Percentiles rank a stretch among this genome's conserved stretches.
phyloP scores from a whole-genome alignment of 1,140 invertebrate species.

The Bactericera cockerelli region DNA sequence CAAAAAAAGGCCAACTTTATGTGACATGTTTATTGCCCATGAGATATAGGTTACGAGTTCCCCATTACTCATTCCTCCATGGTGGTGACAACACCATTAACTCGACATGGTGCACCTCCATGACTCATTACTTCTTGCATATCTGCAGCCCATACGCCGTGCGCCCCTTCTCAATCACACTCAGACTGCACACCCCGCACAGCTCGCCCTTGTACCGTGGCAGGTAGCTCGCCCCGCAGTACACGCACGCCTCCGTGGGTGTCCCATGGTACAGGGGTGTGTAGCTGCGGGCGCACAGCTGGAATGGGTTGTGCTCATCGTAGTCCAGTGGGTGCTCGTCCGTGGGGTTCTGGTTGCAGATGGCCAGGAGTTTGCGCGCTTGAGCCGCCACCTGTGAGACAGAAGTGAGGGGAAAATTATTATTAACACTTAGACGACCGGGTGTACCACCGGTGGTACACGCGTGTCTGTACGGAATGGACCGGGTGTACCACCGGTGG shows the following conservation, averaged over 20 bases:
- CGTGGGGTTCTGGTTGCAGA: constrained; percentile 78
- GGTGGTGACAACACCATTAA: too few relatives aligned
- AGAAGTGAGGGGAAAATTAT: too few relatives aligned
- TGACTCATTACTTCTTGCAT: background rate
- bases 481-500: too few relatives aligned
- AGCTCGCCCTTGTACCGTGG: constrained; percentile 74
- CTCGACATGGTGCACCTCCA: too few relatives aligned
- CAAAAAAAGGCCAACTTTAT: too few relatives aligned
- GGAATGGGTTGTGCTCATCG: constrained; percentile 97
- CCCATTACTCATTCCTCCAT: too few relatives aligned
- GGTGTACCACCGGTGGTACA: too few relatives aligned
- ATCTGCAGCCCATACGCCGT: background rate
- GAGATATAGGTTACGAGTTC: too few relatives aligned
- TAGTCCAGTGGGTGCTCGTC: constrained; percentile 80
- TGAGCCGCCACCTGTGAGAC: constrained; percentile 53
- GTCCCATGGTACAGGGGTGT: constrained; percentile 92
- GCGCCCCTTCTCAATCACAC: constrained; percentile 80
- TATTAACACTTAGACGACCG: too few relatives aligned
- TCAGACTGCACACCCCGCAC: constrained; percentile 74
- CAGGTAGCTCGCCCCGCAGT: constrained; percentile 80
- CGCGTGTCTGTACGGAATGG: too few relatives aligned
- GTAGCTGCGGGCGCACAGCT: constrained; percentile 78
- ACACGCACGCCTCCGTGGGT: constrained; percentile 82
- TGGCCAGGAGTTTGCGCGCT: constrained; percentile 85
- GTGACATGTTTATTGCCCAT: too few relatives aligned